Base-by-base conservation (phyloP, 2,888 invertebrate genomes). In the Xylota segnis region DNA sequence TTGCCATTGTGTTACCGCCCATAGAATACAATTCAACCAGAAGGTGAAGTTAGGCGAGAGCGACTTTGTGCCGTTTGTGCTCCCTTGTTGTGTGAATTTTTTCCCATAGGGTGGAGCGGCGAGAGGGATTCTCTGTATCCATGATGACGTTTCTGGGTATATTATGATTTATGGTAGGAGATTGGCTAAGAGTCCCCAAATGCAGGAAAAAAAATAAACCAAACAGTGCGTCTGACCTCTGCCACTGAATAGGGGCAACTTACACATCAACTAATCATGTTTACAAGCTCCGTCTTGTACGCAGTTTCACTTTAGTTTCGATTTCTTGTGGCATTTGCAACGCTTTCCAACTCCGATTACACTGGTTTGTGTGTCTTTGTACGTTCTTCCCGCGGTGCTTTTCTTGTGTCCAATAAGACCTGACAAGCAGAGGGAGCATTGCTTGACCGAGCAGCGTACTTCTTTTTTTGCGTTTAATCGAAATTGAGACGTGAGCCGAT, bases 401-500 rank as follows among this genome's bases (percentile, higher is more conserved):
- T 61, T n/a, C 37, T 32, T 43, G 16, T 37, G 7, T n/a, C 16
- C 7, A 54, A 29, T 56, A 32, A 70, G 56, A 56, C 58, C 82
- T 75, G 47, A 63, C 70, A 40, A 40, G 43, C 52, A 54, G n/a
- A n/a, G 68, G 37, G 75, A 68, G 56, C 56, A 74, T 29, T 74
- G 58, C 29, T 58, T 74, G 81, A 74, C 79, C 45, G 34, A 43
- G 4, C 43, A 43, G 6, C 14, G 14, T n/a, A 40, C n/a, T n/a
- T 10, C 34, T 18, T 16, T 27, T 14, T 43, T 66, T 6, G 32
- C 10, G 34, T 66, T 65, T 65, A 65, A 77, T 77, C 77, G 65
- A 71, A 83, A 83, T 74, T 61, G 56, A 82, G 56, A 82, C 77
- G 82, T 77, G 76, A 72, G 45, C 54, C 14, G 71, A 72, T 78